Evolutionary conservation across 2,888 invertebrate genomes (phyloP).

Genomic region (Drosophila melanocephala): DNA sequence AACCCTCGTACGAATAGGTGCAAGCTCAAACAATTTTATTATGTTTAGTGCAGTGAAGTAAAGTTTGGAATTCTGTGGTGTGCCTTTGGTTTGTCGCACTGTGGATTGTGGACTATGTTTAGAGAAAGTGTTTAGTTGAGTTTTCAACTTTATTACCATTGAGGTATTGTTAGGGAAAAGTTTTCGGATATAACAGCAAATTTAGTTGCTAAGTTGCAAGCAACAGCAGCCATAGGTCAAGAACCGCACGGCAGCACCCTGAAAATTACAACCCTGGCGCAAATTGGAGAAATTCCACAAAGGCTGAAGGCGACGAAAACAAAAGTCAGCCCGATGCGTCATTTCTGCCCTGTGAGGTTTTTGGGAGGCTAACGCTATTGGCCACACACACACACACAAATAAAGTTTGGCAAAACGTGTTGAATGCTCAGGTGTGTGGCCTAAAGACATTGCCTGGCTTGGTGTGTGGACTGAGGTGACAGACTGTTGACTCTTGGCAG

Average conservation of each 20-base stretch:
- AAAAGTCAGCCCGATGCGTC: slow-evolving; percentile 63
- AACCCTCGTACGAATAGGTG: slow-evolving; percentile 4
- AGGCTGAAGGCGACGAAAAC: slow-evolving; percentile 25
- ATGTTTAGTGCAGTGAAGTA: slow-evolving; percentile 19
- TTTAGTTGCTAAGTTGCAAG: not conserved
- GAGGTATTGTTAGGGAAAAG: not conserved
- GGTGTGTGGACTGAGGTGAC: not conserved
- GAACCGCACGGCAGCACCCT: slow-evolving; percentile 47
- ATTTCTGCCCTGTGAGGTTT: slow-evolving; percentile 46
- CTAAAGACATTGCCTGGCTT: not conserved
- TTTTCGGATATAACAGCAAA: not conserved
- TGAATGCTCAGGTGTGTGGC: slow-evolving; percentile 42
- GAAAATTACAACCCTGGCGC: slow-evolving; percentile 30
- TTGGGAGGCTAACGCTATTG: not conserved
- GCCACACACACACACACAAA: slow-evolving; percentile 9
- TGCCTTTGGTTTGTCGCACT: slow-evolving; percentile 22
- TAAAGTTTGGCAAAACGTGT: slow-evolving; percentile 44
- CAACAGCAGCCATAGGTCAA: slow-evolving; percentile 55
- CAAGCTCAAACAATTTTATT: slow-evolving; percentile 27
- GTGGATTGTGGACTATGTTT: slow-evolving; percentile 10
- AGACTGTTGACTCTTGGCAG: slow-evolving; percentile 28
- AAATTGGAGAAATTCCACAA: slow-evolving; percentile 25
- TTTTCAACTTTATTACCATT: not conserved
- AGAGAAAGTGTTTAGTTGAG: not conserved
- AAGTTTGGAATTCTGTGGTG: slow-evolving; percentile 28